phyloP scores from a whole-genome alignment of 2,888 invertebrate species.

The Dasypolia templi region DNA sequence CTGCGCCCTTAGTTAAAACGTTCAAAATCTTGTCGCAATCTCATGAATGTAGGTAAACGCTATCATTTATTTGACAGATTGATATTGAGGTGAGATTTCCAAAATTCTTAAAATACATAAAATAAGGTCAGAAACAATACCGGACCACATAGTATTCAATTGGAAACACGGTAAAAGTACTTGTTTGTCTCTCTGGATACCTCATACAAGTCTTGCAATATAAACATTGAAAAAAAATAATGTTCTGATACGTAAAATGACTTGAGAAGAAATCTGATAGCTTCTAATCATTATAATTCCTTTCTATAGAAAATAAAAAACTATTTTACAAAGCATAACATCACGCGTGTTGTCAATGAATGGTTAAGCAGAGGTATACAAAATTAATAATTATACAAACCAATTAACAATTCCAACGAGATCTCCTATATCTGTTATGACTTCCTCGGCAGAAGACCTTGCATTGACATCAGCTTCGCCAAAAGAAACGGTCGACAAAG shows the following conservation, averaged over 20 bases:
- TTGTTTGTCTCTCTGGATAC: not conserved
- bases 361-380: not conserved
- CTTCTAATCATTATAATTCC: not conserved
- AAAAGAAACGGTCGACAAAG: conserved; percentile 5
- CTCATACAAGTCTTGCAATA: not conserved
- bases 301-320: not conserved
- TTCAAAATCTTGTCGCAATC: not conserved
- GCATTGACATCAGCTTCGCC: conserved; percentile 59
- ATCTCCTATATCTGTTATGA: conserved; percentile 79
- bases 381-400: conserved; percentile 67
- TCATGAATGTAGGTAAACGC: not conserved
- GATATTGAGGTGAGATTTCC: not conserved
- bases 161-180: not conserved
- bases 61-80: not conserved
- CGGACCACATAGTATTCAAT: not conserved
- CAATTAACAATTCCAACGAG: conserved; percentile 84
- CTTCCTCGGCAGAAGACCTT: conserved; percentile 79
- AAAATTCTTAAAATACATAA: not conserved
- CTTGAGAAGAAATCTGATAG: not conserved
- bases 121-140: not conserved
- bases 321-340: not conserved
- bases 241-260: not conserved
- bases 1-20: not conserved
- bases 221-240: too few relatives aligned
- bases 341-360: not conserved